Base-by-base conservation (phyloP, 1,140 invertebrate genomes). In the Oryctes rhinoceros region DNA sequence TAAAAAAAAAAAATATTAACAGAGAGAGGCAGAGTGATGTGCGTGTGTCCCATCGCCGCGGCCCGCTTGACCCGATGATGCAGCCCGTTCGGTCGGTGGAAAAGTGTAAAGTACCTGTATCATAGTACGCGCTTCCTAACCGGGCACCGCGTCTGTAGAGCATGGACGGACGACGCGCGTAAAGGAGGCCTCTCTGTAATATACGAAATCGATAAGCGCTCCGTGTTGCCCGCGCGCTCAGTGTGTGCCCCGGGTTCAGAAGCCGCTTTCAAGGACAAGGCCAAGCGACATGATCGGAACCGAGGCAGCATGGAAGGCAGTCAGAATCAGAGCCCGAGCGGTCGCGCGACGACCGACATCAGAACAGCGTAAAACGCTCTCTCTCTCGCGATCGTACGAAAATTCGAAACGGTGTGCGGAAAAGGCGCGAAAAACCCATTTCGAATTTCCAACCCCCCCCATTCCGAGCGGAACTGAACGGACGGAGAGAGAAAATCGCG, bases 211-310 rank as follows among this genome's bases (percentile, higher is more conserved):
- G 65, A 67, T 67, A 67, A 67, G 65, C 11, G 49, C 11, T 7
- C 65, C 30, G 65, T 67, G 65, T 67, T 30, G 65, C 65, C 65
- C 65, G 65, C 65, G 65, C 65, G 65, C 65, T 67, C 65, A 67
- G 65, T 67, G 15, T 67, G 65, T 67, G 81, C 79, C 76, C 82
- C 82, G 86, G 84, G 87, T 88, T 88, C 87, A 87, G 84, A 81
- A 82, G 83, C 86, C 87, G 82, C 84, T 83, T 88, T 88, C 87
- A 88, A 88, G 87, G 87, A 88, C 87, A 88, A 88, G 87, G 87
- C 87, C 87, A 86, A 83, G 78, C 81, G 79, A 78, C 20, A 80
- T 18, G 47, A 71, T 78, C 78, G 76, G 37, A 78, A 78, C n/a
- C 76, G 76, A 37, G 24, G 75, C 49, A 53, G 65, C 65, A 67